Base-by-base conservation (phyloP, 2,888 invertebrate genomes). In the Pollenia griseotomentosa region DNA sequence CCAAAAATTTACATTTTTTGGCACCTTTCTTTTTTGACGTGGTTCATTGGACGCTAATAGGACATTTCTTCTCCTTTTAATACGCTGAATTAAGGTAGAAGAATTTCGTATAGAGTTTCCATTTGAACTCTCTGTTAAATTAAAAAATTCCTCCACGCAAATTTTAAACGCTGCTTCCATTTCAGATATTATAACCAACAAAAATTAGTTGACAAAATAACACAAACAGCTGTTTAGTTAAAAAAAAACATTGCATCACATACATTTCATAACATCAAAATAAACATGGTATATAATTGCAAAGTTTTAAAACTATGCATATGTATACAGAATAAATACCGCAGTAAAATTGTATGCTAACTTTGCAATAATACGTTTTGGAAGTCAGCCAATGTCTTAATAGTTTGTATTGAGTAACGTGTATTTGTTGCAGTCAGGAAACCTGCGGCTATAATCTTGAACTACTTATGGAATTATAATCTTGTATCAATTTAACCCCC, bases 221-320 rank as follows among this genome's bases (percentile, higher is more conserved):
- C 2, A 46, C 46, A 46, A 9, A 46, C 46, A n/a, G 2, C 14
- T 7, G 12, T 12, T 53, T 33, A 33, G 33, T 33, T 33, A 33
- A 63, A 12, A n/a, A n/a, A n/a, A 40, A n/a, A 14, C 16, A 42
- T 63, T n/a, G 61, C 42, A 63, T 4, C 61, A n/a, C n/a, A 8
- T 40, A 9, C 40, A 40, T 63, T 63, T 42, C 61, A 42, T 42
- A 63, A 63, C 40, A 40, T 12, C 14, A 63, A 63, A 33, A n/a
- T 42, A 63, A 63, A 63, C 61, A 63, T n/a, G n/a, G 61, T 9
- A 40, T 40, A 40, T 14, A 14, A 40, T 63, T 63, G 61, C 61
- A 63, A 12, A 19, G n/a, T 63, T 14, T 63, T 23, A 23, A 11
- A 59, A 14, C 12, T 23, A 23, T 23, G 10, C 23, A 33, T 33